Percentiles rank a stretch among this genome's conserved stretches.
These are phyloP conservation scores for Chrysolina oricalcia DNA, from an alignment of 2,888 invertebrate genomes.

Conservation along the genomic window DNA sequence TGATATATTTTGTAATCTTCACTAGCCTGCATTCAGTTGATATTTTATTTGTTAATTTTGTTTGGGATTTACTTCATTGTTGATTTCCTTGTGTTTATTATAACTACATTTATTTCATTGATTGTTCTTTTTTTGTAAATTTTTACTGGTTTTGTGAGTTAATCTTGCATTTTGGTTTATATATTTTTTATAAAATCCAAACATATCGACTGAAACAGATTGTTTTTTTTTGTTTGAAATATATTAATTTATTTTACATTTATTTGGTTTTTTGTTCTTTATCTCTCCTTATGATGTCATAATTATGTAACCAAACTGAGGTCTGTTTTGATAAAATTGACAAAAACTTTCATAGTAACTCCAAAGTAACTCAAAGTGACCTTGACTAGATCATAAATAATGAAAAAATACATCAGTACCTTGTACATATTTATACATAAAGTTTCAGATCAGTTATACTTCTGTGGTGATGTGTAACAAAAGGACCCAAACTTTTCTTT, in stretches of 20 bases:
- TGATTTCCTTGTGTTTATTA: constrained; percentile 28
- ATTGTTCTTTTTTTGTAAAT: constrained; percentile 39
- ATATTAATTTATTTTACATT: constrained; percentile 69
- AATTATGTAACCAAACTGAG: constrained; percentile 64
- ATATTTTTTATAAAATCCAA: constrained; percentile 49
- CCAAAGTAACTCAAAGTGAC: constrained; percentile 70
- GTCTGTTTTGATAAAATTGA: constrained; percentile 48
- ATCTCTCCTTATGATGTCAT: constrained; percentile 14
- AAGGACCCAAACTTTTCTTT: constrained; percentile 66
- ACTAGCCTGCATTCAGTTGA: constrained; percentile 55
- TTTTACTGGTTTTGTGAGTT: constrained; percentile 43
- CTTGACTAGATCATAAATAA: constrained; percentile 69
- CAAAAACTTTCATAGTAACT: constrained; percentile 58
- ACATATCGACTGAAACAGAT: constrained; percentile 65
- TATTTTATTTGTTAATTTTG: constrained; percentile 46
- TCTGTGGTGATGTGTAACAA: constrained; percentile 68
- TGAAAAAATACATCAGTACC: constrained; percentile 67
- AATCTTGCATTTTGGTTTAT: constrained; percentile 45
- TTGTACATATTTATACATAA: constrained; percentile 68
- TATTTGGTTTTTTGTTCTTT: constrained; percentile 59
- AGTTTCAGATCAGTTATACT: constrained; percentile 64
- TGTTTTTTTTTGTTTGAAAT: constrained; percentile 68
- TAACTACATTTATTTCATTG: constrained; percentile 28
- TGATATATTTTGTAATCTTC: constrained; percentile 54
- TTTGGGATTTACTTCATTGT: constrained; percentile 43